Base-by-base conservation (phyloP, 2,888 invertebrate genomes). In the Melanophora roralis region DNA sequence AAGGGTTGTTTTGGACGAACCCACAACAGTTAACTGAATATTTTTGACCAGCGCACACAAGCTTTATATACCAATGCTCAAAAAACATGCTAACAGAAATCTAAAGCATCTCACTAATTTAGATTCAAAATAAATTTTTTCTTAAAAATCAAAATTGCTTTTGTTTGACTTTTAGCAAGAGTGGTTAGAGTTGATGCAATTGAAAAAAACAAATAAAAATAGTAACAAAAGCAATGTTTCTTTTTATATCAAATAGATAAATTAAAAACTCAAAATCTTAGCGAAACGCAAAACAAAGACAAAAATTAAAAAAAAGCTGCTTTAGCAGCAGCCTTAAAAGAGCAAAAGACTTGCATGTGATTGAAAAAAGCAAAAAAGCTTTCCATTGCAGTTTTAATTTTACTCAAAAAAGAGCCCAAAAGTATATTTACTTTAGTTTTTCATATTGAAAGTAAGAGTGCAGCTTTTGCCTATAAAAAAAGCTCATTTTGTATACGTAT, bases 11-110 rank as follows among this genome's bases (percentile, higher is more conserved):
- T 86, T 86, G 86, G 87, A 88, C 88, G 88, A 89, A 88, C 86
- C 89, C 89, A 88, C 87, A 88, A 88, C 85, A 86, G 87, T 80
- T 85, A 88, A 89, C 89, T 89, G 89, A 89, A 89, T 89, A 88
- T 86, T 88, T 89, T 88, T 84, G 86, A 85, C 85, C 83, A 85
- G 84, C 84, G 84, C 83, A 83, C 85, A 82, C 88, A 82, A 86
- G 89, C 89, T 89, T 89, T 89, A 80, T 89, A 89, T 89, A 89
- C 86, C 82, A 81, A 69, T 67, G 81, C 82, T 82, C 77, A 72
- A 75, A 80, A 67, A 55, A 19, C 7, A 23, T 62, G 57, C 38
- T 80, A 68, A 68, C 77, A 82, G 79, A 67, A 76, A 82, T 81
- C 81, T 81, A 75, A 80, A 68, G 79, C 80, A 80, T 80, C 80